Evolutionary conservation across 2,888 invertebrate species (phyloP).

Genomic region (Neuroscelio doddi): DNA sequence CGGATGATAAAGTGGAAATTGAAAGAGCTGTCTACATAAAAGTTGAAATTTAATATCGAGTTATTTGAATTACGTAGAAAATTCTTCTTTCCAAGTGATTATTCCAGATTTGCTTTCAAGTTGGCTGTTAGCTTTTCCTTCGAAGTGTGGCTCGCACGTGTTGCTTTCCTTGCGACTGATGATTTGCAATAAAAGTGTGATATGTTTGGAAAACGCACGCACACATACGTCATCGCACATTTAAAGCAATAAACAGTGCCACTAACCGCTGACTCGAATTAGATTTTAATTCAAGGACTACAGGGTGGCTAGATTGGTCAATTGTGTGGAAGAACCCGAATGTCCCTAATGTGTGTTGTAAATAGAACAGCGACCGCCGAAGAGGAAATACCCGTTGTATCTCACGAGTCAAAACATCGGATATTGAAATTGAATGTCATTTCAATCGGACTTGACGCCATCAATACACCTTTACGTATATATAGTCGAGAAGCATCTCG

Average conservation of each 20-base stretch:
- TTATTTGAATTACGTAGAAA: no score
- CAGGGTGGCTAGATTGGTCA: background rate
- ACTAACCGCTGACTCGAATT: background rate
- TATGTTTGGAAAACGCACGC: background rate
- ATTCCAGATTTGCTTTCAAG: no score
- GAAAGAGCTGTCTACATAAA: no score
- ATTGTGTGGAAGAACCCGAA: background rate
- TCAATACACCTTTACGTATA: no score
- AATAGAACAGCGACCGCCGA: background rate
- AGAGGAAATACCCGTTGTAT: background rate
- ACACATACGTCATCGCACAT: background rate
- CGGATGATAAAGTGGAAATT: no score
- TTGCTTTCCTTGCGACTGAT: background rate
- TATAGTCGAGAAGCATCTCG: conserved; percentile 22
- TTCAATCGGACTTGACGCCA: background rate
- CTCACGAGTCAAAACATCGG: background rate
- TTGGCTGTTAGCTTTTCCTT: no score
- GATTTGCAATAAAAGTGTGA: background rate
- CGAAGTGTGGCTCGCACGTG: no score
- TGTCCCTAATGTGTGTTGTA: background rate
- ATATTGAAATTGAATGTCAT: background rate
- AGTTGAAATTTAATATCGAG: no score
- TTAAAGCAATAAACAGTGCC: conserved; percentile 1
- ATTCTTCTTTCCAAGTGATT: no score
- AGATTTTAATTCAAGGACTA: conserved; percentile 2